Conservation (phyloP, 2,888 invertebrate species). For the Drosophila prostipennis region DNA sequence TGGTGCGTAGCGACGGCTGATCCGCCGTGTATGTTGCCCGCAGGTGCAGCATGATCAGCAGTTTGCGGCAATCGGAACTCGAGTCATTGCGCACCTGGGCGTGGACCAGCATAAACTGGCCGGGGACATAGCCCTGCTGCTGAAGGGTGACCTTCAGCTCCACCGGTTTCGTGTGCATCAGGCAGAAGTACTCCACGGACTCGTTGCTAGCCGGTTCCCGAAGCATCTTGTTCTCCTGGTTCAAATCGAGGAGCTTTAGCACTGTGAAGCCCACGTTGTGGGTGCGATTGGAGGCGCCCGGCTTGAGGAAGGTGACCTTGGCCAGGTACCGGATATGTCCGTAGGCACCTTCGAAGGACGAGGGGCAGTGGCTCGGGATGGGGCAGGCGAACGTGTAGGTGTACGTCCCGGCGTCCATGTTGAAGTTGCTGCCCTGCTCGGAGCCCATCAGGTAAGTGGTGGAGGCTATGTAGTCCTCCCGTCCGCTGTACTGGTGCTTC, state of each 20-base stretch:
- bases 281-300: constrained; percentile 93
- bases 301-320: constrained; percentile 91
- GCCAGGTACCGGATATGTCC: constrained; percentile 92
- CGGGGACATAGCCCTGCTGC: constrained; percentile 83
- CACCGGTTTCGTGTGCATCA: constrained; percentile 72
- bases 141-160: constrained; percentile 73
- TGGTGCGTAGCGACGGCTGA: constrained; percentile 69
- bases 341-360: constrained; percentile 90
- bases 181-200: constrained; percentile 78
- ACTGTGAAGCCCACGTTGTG: constrained; percentile 92
- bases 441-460: constrained; percentile 85
- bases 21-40: constrained; percentile 83
- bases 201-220: constrained; percentile 80
- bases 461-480: constrained; percentile 85
- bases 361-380: constrained; percentile 90
- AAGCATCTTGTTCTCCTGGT: constrained; percentile 87
- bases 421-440: constrained; percentile 80
- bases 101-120: constrained; percentile 80
- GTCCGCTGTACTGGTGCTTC: constrained; percentile 83
- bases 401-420: constrained; percentile 86
- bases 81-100: constrained; percentile 87
- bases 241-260: constrained; percentile 91
- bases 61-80: constrained; percentile 84
- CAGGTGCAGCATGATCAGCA: constrained; percentile 84
- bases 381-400: constrained; percentile 91